These are phyloP conservation scores for Drosophila anceps DNA, from an alignment of 2,888 invertebrate genomes.

Conservation along the genomic window DNA sequence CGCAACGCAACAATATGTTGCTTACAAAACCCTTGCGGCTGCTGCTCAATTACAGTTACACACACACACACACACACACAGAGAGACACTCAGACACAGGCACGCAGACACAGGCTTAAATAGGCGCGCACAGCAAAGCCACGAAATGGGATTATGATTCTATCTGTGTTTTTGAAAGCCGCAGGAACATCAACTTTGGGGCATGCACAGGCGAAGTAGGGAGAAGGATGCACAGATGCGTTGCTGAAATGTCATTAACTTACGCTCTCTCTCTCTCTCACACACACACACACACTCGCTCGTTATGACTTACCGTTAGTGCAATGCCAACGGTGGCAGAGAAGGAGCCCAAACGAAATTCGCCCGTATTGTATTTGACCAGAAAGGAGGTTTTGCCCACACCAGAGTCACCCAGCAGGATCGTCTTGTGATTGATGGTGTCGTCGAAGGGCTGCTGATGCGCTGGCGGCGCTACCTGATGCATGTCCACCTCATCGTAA, in stretches of 20 bases:
- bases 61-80: constrained; percentile 15
- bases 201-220: constrained; percentile 23
- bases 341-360: constrained; percentile 95
- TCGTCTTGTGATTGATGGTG: constrained; percentile 92
- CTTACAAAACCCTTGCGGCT: constrained; percentile 43
- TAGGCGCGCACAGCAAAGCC: constrained; percentile 46
- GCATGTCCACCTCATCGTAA: constrained; percentile 84
- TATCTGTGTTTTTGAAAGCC: constrained; percentile 15
- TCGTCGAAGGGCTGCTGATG: constrained; percentile 85
- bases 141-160: constrained; percentile 53
- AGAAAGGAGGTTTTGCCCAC: constrained; percentile 97
- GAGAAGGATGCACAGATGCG: constrained; percentile 1
- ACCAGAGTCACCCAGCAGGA: constrained; percentile 96
- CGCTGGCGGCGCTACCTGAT: constrained; percentile 52
- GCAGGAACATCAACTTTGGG: constrained; percentile 17
- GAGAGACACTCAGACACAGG: constrained; percentile 28
- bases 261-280: not conserved
- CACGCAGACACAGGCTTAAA: constrained; percentile 14
- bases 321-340: constrained; percentile 98
- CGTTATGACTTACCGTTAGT: constrained; percentile 92
- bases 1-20: constrained; percentile 64
- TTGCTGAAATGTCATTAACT: constrained; percentile 5
- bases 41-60: constrained; percentile 63
- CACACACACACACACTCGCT: not conserved
- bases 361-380: constrained; percentile 97